Conservation (phyloP, 2,797 vertebrate species). For the Pyrocephalus nanus region DNA sequence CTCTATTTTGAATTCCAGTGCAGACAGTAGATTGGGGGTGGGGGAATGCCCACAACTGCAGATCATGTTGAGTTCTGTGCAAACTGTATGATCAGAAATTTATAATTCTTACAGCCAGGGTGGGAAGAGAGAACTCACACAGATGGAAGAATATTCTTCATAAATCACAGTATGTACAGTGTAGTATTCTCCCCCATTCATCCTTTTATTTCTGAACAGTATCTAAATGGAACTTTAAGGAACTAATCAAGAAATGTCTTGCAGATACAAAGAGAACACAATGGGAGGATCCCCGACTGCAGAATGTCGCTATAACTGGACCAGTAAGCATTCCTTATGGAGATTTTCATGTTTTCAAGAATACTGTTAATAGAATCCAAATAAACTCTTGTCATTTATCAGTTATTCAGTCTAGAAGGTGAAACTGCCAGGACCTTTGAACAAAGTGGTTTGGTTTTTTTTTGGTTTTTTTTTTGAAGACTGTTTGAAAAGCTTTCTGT, state of each 20-base stretch:
- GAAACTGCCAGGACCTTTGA: neutral
- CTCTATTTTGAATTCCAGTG: neutral
- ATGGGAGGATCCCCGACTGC: slow-evolving; percentile 95
- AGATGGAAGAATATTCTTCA: slow-evolving; percentile 94
- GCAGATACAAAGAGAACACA: slow-evolving; percentile 94
- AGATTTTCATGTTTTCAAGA: neutral
- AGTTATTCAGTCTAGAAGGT: neutral
- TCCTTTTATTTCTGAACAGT: neutral
- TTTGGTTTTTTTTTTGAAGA: neutral
- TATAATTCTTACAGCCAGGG: slow-evolving; percentile 82
- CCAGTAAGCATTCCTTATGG: slow-evolving; percentile 81
- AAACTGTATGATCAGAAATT: neutral
- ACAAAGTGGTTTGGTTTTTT: neutral
- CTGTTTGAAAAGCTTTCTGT: neutral
- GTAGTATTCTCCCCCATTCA: neutral
- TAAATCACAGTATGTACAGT: slow-evolving; percentile 90
- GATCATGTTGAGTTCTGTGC: neutral
- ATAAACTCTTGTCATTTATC: neutral
- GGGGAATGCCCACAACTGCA: neutral
- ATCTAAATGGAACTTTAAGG: neutral
- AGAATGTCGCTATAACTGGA: slow-evolving; percentile 91
- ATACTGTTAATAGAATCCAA: neutral
- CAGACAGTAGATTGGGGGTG: neutral
- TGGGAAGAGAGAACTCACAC: slow-evolving; percentile 96
- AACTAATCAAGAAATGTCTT: slow-evolving; percentile 11